Evolutionary conservation across 1,140 invertebrate species (phyloP).

Genomic region (Calliphora vicina): DNA sequence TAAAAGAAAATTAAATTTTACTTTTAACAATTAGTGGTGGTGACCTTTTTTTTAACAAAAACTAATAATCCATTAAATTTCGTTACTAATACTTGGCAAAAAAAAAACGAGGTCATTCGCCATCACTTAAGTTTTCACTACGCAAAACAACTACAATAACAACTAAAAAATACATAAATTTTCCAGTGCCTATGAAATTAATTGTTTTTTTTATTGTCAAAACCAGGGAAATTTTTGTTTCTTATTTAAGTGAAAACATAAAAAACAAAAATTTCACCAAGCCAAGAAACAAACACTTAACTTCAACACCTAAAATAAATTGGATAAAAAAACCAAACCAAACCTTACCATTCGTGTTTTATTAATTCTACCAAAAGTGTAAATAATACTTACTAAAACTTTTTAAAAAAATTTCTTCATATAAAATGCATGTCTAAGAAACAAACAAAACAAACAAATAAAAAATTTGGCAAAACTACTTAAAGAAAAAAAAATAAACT

Average conservation of each 20-base stretch:
- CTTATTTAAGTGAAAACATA: background rate
- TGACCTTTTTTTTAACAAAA: no score
- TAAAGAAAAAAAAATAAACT: slow-evolving; percentile 7
- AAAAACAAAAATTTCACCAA: background rate
- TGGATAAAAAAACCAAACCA: background rate
- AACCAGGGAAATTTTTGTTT: background rate
- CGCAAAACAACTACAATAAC: background rate
- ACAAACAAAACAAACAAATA: background rate
- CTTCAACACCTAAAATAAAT: background rate
- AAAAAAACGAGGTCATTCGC: slow-evolving; percentile 21
- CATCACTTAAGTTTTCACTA: slow-evolving; percentile 21
- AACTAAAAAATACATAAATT: background rate
- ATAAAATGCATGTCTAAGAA: background rate
- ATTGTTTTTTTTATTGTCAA: no score
- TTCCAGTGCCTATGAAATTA: no score
- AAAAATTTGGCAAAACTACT: background rate
- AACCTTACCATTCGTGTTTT: background rate
- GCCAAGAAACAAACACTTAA: background rate
- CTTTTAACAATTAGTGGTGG: no score
- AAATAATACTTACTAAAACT: background rate
- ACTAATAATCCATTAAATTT: no score
- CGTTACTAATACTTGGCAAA: no score
- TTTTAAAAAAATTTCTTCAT: background rate
- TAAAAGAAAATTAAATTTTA: background rate
- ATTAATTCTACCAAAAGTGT: slow-evolving; percentile 1